A percentile compares a stretch with the other conserved stretches of the same genome.
Evolutionary conservation across 2,113 vertebrate genomes (phyloP).

Genomic region (Hystrix cristata): DNA sequence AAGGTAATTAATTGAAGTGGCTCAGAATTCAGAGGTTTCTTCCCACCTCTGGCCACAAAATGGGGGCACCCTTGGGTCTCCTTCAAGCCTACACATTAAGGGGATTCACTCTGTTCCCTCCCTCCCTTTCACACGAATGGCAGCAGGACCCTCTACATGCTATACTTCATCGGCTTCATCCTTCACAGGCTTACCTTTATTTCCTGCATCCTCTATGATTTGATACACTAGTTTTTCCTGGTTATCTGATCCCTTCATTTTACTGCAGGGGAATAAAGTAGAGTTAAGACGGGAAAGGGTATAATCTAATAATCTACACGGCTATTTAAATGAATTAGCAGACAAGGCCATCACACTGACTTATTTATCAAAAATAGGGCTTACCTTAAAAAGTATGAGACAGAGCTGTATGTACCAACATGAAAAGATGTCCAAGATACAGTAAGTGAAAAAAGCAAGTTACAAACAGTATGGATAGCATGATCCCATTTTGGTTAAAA

Average conservation of each 20-base stretch:
- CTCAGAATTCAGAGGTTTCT: slow-evolving; percentile 33
- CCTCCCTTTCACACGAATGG: slow-evolving; percentile 31
- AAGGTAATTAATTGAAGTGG: not conserved
- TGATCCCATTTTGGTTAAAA: slow-evolving; percentile 70
- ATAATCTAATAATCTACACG: slow-evolving; percentile 53
- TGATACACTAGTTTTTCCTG: slow-evolving; percentile 99
- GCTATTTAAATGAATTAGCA: slow-evolving; percentile 61
- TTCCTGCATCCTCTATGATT: slow-evolving; percentile 98
- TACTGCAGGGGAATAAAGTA: slow-evolving; percentile 89
- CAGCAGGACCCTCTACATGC: not conserved
- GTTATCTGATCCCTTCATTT: slow-evolving; percentile 99
- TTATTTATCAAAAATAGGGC: slow-evolving; percentile 68
- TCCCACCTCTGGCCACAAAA: not conserved
- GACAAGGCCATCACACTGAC: slow-evolving; percentile 59
- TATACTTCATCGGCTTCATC: no score
- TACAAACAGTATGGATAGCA: slow-evolving; percentile 74
- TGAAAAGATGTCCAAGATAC: slow-evolving; percentile 77
- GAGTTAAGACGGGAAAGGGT: slow-evolving; percentile 61
- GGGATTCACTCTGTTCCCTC: not conserved
- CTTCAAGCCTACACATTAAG: not conserved
- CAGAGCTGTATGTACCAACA: slow-evolving; percentile 76
- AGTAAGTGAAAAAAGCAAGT: slow-evolving; percentile 80
- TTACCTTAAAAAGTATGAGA: slow-evolving; percentile 88
- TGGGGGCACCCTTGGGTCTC: not conserved
- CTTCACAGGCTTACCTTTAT: slow-evolving; percentile 91